Evolutionary conservation across 2,113 vertebrate genomes (phyloP).

Genomic region (Ranitomeya variabilis): DNA sequence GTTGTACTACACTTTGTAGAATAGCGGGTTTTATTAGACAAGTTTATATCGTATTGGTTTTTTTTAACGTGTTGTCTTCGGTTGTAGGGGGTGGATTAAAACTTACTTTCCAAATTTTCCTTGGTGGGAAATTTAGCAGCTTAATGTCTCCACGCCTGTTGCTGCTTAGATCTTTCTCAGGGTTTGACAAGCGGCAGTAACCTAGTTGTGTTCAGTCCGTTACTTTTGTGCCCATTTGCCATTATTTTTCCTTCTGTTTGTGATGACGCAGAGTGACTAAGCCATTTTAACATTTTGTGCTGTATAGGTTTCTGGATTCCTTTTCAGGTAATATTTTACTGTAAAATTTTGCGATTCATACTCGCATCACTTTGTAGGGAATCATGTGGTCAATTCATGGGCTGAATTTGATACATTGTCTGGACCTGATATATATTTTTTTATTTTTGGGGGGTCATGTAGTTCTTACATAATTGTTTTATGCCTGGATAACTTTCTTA

Average conservation of each 20-base stretch:
- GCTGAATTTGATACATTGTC: background rate
- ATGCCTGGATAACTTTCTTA: background rate
- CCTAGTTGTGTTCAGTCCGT: background rate
- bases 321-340: background rate
- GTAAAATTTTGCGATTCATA: background rate
- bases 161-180: slow-evolving; percentile 52
- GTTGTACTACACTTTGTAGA: slow-evolving; percentile 27
- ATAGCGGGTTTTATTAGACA: background rate
- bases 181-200: slow-evolving; percentile 52
- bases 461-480: background rate
- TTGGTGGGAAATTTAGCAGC: slow-evolving; percentile 18
- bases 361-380: background rate
- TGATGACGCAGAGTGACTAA: background rate
- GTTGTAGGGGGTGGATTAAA: background rate
- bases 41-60: background rate
- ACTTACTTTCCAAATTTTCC: background rate
- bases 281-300: background rate
- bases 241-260: background rate
- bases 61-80: background rate
- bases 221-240: background rate
- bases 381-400: background rate
- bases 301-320: background rate
- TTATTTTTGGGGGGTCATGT: background rate
- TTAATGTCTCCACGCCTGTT: background rate
- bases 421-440: background rate